Base-by-base conservation (phyloP, 2,888 invertebrate species). In the Drosophila koepferae region DNA sequence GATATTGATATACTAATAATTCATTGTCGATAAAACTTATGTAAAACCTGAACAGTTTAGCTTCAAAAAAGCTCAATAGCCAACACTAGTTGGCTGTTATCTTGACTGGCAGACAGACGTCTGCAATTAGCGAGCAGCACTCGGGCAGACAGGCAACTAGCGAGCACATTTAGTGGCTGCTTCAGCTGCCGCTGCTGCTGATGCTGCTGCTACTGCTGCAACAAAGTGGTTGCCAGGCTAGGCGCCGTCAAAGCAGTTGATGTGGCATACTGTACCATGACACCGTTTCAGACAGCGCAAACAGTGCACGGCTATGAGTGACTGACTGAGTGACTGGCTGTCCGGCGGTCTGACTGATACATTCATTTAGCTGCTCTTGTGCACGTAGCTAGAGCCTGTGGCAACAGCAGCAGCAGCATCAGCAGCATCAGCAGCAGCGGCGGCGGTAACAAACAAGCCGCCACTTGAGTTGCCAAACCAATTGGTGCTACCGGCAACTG, bases 121-220 rank as follows among this genome's bases (percentile, higher is more conserved):
- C 77, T 86, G 85, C 84, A 85, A 85, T 85, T 89, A 85, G 89
- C 72, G 77, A 74, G 81, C 81, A 68, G 76, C 66, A 66, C 72
- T 82, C 58, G 65, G 63, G 51, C 41, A 67, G 63, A 43, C 41
- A 67, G 63, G 72, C 64, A 72, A 46, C 73, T 56, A 68, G 74
- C 65, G 60, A 70, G 80, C 67, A 69, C 84, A 89, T 84, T 84
- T 76, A 84, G 84, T 83, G 87, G 84, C 36, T 14, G 48, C 61
- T 56, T 34, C 65, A 31, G 55, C 66, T 38, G 60, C 34, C 40
- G 38, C 48, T 41, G 23, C 34, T 14, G 20, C 23, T 36, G 63
- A 9, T n/a, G 34, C 44, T 65, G 59, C 12, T 59, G 28, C 44
- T 65, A 49, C 12, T 59, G 62, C 62, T 79, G 88, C 82, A 80